Conservation (phyloP, 2,797 vertebrate genomes). For the Epinephelus coioides region DNA sequence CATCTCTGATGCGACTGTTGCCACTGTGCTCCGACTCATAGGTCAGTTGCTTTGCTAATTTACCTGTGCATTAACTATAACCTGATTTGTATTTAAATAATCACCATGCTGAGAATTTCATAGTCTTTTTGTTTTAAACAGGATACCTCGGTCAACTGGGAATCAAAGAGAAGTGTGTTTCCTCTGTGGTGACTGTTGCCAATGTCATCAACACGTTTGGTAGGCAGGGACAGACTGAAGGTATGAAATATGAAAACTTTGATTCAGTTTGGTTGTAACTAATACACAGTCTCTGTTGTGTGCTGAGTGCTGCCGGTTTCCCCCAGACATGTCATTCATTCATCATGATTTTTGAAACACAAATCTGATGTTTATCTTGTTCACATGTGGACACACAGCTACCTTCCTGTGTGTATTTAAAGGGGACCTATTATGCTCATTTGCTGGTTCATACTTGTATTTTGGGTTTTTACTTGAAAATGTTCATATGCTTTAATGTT, state of each 20-base stretch:
- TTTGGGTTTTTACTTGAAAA: no score
- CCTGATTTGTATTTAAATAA: neutral
- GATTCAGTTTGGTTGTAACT: neutral
- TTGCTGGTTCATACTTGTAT: no score
- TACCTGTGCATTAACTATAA: neutral
- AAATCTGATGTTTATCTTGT: neutral
- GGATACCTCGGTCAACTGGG: slow-evolving; percentile 92
- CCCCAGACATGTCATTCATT: neutral
- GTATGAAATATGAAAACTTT: slow-evolving; percentile 78
- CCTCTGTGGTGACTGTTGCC: slow-evolving; percentile 90
- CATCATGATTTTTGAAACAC: neutral
- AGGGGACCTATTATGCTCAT: no score
- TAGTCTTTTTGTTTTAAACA: slow-evolving; percentile 66
- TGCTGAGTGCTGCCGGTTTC: neutral
- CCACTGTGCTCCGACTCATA: slow-evolving; percentile 91
- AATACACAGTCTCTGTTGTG: slow-evolving; percentile 2
- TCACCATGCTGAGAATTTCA: neutral
- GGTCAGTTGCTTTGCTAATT: slow-evolving; percentile 83
- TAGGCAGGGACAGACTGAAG: slow-evolving; percentile 91
- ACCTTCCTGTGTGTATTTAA: neutral
- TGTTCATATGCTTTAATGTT: no score
- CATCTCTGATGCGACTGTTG: slow-evolving; percentile 87
- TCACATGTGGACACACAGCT: neutral
- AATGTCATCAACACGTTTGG: slow-evolving; percentile 92
- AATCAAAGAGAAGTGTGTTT: slow-evolving; percentile 89